A percentile compares a stretch with the other conserved stretches of the same genome.
Evolutionary conservation across 2,113 vertebrate species (phyloP).

Genomic region (Xiphophorus maculatus): DNA sequence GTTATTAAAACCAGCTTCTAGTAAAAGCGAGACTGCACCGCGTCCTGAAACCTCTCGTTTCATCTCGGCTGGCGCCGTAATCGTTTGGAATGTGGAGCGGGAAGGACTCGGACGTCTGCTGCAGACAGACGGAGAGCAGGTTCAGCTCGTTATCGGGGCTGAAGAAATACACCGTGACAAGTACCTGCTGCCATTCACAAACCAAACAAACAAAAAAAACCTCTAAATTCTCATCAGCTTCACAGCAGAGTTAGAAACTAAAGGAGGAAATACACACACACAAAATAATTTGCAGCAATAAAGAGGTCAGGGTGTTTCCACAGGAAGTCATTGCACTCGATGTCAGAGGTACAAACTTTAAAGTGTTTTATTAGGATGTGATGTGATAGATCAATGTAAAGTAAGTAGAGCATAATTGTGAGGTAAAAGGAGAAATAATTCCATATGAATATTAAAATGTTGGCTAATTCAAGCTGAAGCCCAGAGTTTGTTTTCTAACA

Average conservation of each 20-base stretch:
- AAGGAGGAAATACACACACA: not conserved
- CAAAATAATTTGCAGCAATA: not conserved
- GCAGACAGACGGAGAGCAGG: slow-evolving; percentile 61
- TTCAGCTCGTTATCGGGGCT: slow-evolving; percentile 54
- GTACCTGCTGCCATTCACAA: slow-evolving; percentile 38
- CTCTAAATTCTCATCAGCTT: slow-evolving; percentile 1
- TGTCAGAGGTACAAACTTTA: not conserved
- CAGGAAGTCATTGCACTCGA: not conserved
- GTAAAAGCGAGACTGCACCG: not conserved
- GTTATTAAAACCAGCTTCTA: not conserved
- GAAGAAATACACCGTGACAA: slow-evolving; percentile 45
- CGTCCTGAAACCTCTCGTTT: not conserved
- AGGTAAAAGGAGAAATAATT: too few relatives aligned
- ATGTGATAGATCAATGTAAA: too few relatives aligned
- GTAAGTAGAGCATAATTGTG: not conserved
- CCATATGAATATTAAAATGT: too few relatives aligned
- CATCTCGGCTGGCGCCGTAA: not conserved
- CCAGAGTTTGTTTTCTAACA: too few relatives aligned
- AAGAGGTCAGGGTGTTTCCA: not conserved
- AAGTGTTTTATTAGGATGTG: too few relatives aligned
- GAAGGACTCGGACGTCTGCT: slow-evolving; percentile 18
- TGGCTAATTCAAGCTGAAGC: too few relatives aligned
- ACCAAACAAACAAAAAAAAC: not conserved
- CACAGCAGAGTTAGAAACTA: not conserved
- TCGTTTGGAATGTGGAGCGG: slow-evolving; percentile 8